Evolutionary conservation across 2,113 vertebrate genomes (phyloP), one percentile per base, ranked within the genome.

Genomic region (Otolemur garnettii): DNA sequence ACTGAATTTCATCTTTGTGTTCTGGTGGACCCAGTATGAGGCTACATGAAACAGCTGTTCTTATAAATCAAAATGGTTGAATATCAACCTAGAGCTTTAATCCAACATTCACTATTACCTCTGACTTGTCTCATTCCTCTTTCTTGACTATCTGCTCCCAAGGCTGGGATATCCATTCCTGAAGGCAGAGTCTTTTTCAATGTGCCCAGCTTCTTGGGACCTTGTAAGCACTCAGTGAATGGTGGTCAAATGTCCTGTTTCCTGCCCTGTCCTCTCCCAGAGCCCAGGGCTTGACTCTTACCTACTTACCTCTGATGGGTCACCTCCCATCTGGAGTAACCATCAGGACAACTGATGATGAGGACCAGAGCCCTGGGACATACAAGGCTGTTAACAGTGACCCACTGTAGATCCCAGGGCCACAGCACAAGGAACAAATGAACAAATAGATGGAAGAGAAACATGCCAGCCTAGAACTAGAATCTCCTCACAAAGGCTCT

Each of bases 131-230:
- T 35, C n/a, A 21, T 21, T 1, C 3, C 8, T 69, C 68, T 69
- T 15, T n/a, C 35, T 38, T 72, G 19, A 24, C 5, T 1, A 10
- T 62, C 38, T 4, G 30, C 19, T n/a, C 21, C 38, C 8, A 24
- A 4, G 4, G 30, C 22, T n/a, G 5, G 0, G 7, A 15, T 24
- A 28, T 60, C 22, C 30, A 2, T 33, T n/a, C 19, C 2, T 2
- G 71, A 22, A 88, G 71, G 38, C 28, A n/a, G 13, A 30, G 11
- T n/a, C 28, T 33, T 62, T 28, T 55, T n/a, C 57, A 4, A 2
- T 17, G 5, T 33, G 14, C 33, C 59, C 22, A 28, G 30, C 10
- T 18, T 50, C 72, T 13, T 13, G 59, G 72, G 4, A 5, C 42
- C 7, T 78, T 22, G 45, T 12, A 35, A 30, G 59, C 62, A 7